Evolutionary conservation across 2,113 vertebrate genomes (phyloP), one percentile per base, ranked within the genome.

Genomic region (Ranitomeya variabilis): DNA sequence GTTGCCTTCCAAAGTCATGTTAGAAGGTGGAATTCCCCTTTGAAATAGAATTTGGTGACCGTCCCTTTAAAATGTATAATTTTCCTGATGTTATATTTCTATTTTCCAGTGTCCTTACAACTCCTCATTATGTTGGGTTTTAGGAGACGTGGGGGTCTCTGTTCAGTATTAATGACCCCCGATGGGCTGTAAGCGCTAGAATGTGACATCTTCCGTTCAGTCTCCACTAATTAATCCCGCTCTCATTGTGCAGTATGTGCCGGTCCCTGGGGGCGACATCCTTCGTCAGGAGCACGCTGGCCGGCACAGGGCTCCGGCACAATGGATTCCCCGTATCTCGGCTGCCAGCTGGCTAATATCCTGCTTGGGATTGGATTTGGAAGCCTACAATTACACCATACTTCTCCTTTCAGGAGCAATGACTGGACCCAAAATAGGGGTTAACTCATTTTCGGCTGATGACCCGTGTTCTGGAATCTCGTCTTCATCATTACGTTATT

Each of bases 391-490:
- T 85, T 85, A 85, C 69, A 14, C 74, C 19, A 60, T 15, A 52
- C 59, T 86, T 67, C 78, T 79, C 37, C 51, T 79, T 55, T 86
- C 64, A 79, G 26, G 78, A 23, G 60, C 76, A 45, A 76, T 31
- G 74, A 79, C 85, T 80, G 76, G 60, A 86, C 85, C 73, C 73
- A 59, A 86, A 86, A 86, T 12, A 79, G 9, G 23, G 74, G 37
- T 51, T 79, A 51, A 31, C 64, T 78, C 59, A 52, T 31, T 79
- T 14, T 54, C 26, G n/a, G 21, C 66, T 26, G 21, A 31, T 54
- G 14, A 19, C 14, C 37, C 54, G 55, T 9, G 55, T 13, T 57
- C 55, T 13, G 55, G 55, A 57, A 57, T 57, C 7, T 57, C 55
- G 12, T 57, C 55, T 9, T 57, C 55, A 13, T 2, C 8, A 57